phyloP scores from a whole-genome alignment of 2,888 invertebrate species.

The Epinotia brunnichana region DNA sequence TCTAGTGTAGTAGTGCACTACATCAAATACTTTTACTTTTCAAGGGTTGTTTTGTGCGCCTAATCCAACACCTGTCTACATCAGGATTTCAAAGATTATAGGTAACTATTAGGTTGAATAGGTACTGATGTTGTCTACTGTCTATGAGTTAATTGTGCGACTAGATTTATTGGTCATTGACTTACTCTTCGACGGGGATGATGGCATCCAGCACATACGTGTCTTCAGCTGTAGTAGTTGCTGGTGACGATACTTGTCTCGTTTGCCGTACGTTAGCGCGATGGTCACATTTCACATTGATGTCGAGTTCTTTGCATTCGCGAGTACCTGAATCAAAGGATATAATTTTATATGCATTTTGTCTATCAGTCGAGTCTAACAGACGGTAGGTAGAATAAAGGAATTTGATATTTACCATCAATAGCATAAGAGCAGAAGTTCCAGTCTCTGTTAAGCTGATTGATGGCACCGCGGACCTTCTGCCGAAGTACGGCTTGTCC shows the following conservation, averaged over 20 bases:
- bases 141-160: slow-evolving; percentile 16
- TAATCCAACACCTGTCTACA: slow-evolving; percentile 50
- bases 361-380: background rate
- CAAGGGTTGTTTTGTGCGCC: slow-evolving; percentile 43
- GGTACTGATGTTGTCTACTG: slow-evolving; percentile 25
- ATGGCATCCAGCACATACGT: slow-evolving; percentile 92
- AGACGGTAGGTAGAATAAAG: background rate
- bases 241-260: slow-evolving; percentile 83
- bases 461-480: slow-evolving; percentile 94
- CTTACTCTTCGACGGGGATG: slow-evolving; percentile 94
- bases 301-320: slow-evolving; percentile 95
- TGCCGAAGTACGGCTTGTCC: slow-evolving; percentile 96
- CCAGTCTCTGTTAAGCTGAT: slow-evolving; percentile 97
- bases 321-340: slow-evolving; percentile 82
- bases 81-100: slow-evolving; percentile 7
- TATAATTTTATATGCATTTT: background rate
- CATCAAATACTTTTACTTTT: slow-evolving; percentile 37
- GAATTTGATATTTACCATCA: slow-evolving; percentile 85
- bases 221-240: slow-evolving; percentile 87
- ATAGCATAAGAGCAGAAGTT: slow-evolving; percentile 96
- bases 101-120: background rate
- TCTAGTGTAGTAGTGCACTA: slow-evolving; percentile 47
- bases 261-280: slow-evolving; percentile 86
- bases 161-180: slow-evolving; percentile 52
- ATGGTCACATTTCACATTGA: slow-evolving; percentile 96